Conservation (phyloP, 2,888 invertebrate genomes). For the Ctena decussata region DNA sequence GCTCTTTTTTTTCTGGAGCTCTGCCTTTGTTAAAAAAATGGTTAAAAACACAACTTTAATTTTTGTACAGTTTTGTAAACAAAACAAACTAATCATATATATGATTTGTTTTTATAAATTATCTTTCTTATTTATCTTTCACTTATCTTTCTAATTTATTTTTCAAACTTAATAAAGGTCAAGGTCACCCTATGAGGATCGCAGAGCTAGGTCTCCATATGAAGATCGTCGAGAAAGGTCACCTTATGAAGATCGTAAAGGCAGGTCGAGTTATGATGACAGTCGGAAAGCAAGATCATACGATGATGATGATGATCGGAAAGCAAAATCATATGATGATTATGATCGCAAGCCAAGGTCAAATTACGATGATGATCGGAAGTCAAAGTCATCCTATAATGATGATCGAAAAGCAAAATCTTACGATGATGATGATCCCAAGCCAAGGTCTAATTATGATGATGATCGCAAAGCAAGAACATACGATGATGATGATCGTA, state of each 20-base stretch:
- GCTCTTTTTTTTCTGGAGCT: too few species aligned
- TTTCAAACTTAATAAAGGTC: too few species aligned
- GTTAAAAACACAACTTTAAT: too few species aligned
- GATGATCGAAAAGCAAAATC: background rate
- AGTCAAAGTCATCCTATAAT: background rate
- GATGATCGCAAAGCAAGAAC: background rate
- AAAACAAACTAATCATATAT: too few species aligned
- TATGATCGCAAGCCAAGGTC: background rate
- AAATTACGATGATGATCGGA: background rate
- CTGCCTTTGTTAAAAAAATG: too few species aligned
- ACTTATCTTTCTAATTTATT: too few species aligned
- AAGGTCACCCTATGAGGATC: too few species aligned
- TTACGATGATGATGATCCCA: background rate
- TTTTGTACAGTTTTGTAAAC: too few species aligned
- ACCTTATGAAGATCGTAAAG: background rate
- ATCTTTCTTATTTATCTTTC: too few species aligned
- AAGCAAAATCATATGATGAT: background rate
- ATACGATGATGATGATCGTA: background rate
- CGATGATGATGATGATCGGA: background rate
- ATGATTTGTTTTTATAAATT: too few species aligned
- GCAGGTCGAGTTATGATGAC: background rate
- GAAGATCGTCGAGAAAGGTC: too few species aligned
- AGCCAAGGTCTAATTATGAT: background rate
- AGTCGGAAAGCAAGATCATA: background rate
- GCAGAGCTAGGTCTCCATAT: too few species aligned